Evolutionary conservation across 2,113 vertebrate genomes (phyloP).

Genomic region (Cryptotis parvus): DNA sequence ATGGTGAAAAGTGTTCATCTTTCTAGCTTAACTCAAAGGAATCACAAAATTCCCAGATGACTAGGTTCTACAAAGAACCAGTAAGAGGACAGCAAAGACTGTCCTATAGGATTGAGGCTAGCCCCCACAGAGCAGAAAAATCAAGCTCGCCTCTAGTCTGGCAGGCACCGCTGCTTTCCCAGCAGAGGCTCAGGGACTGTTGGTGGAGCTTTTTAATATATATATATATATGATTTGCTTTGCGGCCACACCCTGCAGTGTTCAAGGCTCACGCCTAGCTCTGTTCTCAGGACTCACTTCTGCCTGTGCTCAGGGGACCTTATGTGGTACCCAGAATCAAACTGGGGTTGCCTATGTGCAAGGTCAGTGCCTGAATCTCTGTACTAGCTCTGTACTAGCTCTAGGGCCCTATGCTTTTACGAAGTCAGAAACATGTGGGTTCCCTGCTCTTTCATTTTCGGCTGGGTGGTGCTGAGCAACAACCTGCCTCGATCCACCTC

Average conservation of each 20-base stretch:
- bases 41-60: neutral
- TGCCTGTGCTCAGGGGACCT: too few relatives aligned
- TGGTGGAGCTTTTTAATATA: too few relatives aligned
- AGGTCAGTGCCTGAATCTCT: too few relatives aligned
- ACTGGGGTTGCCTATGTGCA: too few relatives aligned
- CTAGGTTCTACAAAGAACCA: neutral
- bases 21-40: neutral
- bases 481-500: neutral
- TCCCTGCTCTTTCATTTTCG: neutral
- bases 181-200: neutral
- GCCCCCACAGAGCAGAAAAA: neutral
- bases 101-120: neutral
- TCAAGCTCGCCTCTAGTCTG: neutral
- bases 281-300: too few relatives aligned
- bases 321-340: too few relatives aligned
- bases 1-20: neutral
- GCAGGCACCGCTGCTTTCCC: neutral
- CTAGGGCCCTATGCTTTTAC: too few relatives aligned
- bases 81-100: neutral
- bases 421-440: neutral
- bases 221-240: too few relatives aligned
- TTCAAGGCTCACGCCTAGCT: too few relatives aligned
- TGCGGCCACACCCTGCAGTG: too few relatives aligned
- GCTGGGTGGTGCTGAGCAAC: neutral
- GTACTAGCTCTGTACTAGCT: too few relatives aligned